Percentiles rank a stretch among this genome's conserved stretches.
phyloP scores from a whole-genome alignment of 2,888 invertebrate genomes.

The Caenorhabditis angaria region DNA sequence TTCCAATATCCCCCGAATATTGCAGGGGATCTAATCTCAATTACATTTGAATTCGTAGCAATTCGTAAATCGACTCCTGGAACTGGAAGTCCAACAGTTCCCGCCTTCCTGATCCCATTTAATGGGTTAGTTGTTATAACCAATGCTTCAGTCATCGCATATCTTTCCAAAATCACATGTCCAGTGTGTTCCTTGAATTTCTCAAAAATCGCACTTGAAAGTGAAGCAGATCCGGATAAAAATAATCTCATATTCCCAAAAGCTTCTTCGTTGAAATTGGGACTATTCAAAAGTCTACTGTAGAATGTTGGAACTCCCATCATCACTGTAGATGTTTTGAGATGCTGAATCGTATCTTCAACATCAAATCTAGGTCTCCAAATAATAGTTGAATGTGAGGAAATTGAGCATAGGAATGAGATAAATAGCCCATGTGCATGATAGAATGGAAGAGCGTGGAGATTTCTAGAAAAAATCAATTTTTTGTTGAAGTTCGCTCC shows the following conservation, averaged over 20 bases:
- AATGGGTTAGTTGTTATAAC: conserved; percentile 67
- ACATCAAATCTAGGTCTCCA: conserved; percentile 64
- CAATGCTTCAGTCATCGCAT: conserved; percentile 80
- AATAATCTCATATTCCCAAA: conserved; percentile 77
- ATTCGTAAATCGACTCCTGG: conserved; percentile 56
- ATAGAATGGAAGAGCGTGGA: conserved; percentile 70
- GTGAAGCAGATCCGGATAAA: conserved; percentile 84
- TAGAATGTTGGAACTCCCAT: conserved; percentile 72
- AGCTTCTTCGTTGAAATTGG: conserved; percentile 51
- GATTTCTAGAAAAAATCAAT: conserved; percentile 35
- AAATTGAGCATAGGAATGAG: conserved; percentile 63
- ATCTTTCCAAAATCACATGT: conserved; percentile 82
- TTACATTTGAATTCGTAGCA: conserved; percentile 51
- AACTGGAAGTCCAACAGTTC: conserved; percentile 82
- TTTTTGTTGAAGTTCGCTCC: background rate
- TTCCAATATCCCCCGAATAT: conserved; percentile 84
- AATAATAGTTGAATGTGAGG: conserved; percentile 65
- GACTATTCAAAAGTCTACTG: conserved; percentile 53
- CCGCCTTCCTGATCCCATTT: conserved; percentile 59
- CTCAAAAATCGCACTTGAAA: conserved; percentile 78
- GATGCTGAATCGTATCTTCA: conserved; percentile 57
- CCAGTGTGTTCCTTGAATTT: conserved; percentile 82
- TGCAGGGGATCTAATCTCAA: conserved; percentile 71
- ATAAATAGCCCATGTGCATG: conserved; percentile 71
- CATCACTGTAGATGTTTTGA: conserved; percentile 65